These are phyloP conservation scores for Plebejus melissa DNA, from an alignment of 2,888 invertebrate species.

Conservation along the genomic window DNA sequence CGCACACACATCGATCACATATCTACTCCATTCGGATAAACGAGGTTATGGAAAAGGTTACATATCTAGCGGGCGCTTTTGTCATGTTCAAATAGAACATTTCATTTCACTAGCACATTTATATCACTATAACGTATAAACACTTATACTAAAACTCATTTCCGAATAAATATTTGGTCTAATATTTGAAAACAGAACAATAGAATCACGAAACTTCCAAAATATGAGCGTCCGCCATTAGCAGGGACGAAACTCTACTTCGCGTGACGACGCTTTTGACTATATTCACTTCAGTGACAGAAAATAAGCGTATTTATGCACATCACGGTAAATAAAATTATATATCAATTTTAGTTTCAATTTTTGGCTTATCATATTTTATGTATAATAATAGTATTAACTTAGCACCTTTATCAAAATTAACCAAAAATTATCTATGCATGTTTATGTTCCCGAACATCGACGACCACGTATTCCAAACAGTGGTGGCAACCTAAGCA, in stretches of 20 bases:
- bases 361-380: constrained; percentile 5
- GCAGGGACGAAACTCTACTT: constrained; percentile 73
- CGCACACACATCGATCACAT: constrained; percentile 86
- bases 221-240: constrained; percentile 79
- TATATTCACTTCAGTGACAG: constrained; percentile 73
- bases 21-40: constrained; percentile 87
- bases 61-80: constrained; percentile 80
- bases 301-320: constrained; percentile 51
- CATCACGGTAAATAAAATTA: constrained; percentile 36
- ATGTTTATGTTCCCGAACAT: constrained; percentile 75
- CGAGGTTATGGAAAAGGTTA: constrained; percentile 88
- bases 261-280: constrained; percentile 76
- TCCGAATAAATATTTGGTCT: constrained; percentile 53
- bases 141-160: constrained; percentile 65
- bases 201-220: constrained; percentile 77
- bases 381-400: constrained; percentile 29
- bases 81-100: constrained; percentile 73
- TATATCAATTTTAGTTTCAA: constrained; percentile 31
- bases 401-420: constrained; percentile 34
- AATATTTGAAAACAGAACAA: constrained; percentile 72
- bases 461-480: constrained; percentile 74
- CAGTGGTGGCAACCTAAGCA: constrained; percentile 59
- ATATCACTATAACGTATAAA: constrained; percentile 55
- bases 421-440: constrained; percentile 55
- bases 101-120: constrained; percentile 73